Evolutionary conservation across 2,113 vertebrate genomes (phyloP).

Genomic region (human (Homo sapiens)): GRCh38 chr15:54620001-54620500

Average conservation of each 20-base stretch:
- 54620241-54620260: neutral
- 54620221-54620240: neutral
- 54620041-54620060: neutral
- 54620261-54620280: neutral
- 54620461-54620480: neutral
- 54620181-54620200: neutral
- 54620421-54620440: neutral
- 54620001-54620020: neutral
- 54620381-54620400: slow-evolving; percentile 4
- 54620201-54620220: slow-evolving; percentile 21
- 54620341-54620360: neutral
- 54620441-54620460: neutral
- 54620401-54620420: neutral
- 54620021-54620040: neutral
- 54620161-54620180: neutral
- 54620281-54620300: neutral
- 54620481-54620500: neutral
- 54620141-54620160: slow-evolving; percentile 32
- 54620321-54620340: neutral
- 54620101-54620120: neutral
- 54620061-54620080: neutral
- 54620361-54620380: neutral
- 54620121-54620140: slow-evolving; percentile 1
- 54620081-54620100: neutral
- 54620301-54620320: neutral